phyloP scores from a whole-genome alignment of 2,888 invertebrate species.

The Argyresthia albistria region DNA sequence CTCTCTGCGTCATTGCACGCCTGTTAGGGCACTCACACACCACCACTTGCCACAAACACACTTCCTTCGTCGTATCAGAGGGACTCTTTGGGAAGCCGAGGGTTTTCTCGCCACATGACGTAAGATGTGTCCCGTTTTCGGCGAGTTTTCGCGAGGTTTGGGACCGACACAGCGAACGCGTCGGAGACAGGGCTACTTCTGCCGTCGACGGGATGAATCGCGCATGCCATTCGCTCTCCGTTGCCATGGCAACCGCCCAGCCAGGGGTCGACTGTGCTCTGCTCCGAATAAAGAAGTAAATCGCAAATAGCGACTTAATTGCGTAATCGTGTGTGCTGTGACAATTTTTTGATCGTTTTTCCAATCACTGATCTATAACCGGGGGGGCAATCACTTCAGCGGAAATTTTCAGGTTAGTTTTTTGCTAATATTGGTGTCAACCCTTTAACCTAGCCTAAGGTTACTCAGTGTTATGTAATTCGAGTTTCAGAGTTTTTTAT shows the following conservation, averaged over 20 bases:
- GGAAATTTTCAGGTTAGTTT: no score
- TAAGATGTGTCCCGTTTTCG: conserved; percentile 37
- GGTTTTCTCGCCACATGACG: conserved; percentile 34
- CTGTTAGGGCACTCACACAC: conserved; percentile 41
- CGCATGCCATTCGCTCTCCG: conserved; percentile 60
- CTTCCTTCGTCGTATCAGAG: conserved; percentile 21
- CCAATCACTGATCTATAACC: neutral
- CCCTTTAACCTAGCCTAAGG: no score
- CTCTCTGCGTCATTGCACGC: conserved; percentile 46
- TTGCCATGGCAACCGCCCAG: conserved; percentile 55
- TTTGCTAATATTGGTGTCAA: no score
- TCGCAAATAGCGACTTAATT: conserved; percentile 64
- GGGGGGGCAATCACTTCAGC: no score
- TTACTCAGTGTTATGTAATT: no score
- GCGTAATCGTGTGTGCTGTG: conserved; percentile 44
- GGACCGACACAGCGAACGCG: conserved; percentile 45
- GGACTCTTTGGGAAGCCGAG: conserved; percentile 17
- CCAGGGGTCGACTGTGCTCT: conserved; percentile 52
- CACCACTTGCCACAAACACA: conserved; percentile 20
- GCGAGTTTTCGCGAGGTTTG: conserved; percentile 31
- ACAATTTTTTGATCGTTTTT: neutral
- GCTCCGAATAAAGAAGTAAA: conserved; percentile 49
- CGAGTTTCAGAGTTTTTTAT: no score
- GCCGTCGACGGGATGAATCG: conserved; percentile 55
- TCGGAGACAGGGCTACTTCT: conserved; percentile 42